phyloP scores from a whole-genome alignment of 30 jellyfish, hydroid and myxozoan genomes.

The Hydractinia echinata region DNA sequence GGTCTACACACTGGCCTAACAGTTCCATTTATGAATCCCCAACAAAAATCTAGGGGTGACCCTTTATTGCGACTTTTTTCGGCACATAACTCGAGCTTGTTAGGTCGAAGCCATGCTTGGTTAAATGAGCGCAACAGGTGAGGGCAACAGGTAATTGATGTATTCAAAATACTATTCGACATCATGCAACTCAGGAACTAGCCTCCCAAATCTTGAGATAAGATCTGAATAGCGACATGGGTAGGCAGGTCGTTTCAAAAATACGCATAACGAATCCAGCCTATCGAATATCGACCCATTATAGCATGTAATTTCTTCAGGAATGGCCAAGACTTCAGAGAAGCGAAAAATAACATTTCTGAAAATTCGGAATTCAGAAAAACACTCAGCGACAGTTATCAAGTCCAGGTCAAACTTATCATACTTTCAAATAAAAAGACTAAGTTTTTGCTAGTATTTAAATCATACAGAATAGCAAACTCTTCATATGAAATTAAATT shows the following conservation, averaged over 20 bases:
- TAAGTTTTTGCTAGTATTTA: background rate
- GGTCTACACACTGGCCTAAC: conserved; percentile 77
- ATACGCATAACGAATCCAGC: conserved; percentile 37
- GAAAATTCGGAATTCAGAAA: conserved; percentile 21
- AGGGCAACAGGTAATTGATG: background rate
- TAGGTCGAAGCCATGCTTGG: conserved; percentile 40
- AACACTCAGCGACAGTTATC: conserved; percentile 18
- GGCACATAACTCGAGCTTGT: conserved; percentile 28
- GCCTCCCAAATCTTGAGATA: conserved; percentile 49
- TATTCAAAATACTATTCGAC: conserved; percentile 22
- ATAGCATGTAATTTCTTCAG: background rate
- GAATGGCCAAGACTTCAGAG: conserved; percentile 21
- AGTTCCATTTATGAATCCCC: conserved; percentile 68
- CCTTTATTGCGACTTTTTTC: conserved; percentile 23
- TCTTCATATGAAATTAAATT: too few relatives aligned
- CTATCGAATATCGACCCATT: conserved; percentile 8
- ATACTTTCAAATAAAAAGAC: conserved; percentile 1
- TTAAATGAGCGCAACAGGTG: conserved; percentile 26
- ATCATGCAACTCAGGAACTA: conserved; percentile 41
- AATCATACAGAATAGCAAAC: too few relatives aligned
- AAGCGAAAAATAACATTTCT: conserved; percentile 33
- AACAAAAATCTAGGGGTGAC: conserved; percentile 40
- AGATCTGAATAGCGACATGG: conserved; percentile 52
- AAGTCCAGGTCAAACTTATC: background rate
- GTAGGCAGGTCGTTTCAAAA: conserved; percentile 42